Conservation (phyloP, 2,888 invertebrate species). For the Bombylius major region DNA sequence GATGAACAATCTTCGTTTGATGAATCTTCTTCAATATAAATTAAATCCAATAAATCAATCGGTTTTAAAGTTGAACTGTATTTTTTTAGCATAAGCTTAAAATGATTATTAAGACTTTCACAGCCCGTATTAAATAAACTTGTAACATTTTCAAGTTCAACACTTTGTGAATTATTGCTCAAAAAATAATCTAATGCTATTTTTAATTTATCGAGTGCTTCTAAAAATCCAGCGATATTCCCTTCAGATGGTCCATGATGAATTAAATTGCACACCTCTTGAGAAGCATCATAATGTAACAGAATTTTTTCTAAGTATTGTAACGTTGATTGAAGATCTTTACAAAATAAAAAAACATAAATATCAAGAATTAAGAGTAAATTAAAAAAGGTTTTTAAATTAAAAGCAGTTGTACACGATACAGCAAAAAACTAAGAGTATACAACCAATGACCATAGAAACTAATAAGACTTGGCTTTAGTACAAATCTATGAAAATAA, state of each 20-base stretch:
- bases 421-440: neutral
- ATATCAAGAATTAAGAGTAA: neutral
- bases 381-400: neutral
- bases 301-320: slow-evolving; percentile 85
- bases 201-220: slow-evolving; percentile 72
- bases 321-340: slow-evolving; percentile 85
- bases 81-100: slow-evolving; percentile 70
- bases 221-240: slow-evolving; percentile 46
- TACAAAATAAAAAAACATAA: neutral
- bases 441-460: too few relatives aligned
- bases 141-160: slow-evolving; percentile 87
- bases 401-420: neutral
- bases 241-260: slow-evolving; percentile 67
- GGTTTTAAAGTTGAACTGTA: slow-evolving; percentile 80
- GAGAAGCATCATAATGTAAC: slow-evolving; percentile 88
- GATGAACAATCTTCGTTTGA: slow-evolving; percentile 45
- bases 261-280: slow-evolving; percentile 77
- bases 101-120: slow-evolving; percentile 74
- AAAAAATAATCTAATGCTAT: slow-evolving; percentile 85
- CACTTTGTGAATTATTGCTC: slow-evolving; percentile 83
- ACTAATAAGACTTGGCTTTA: too few relatives aligned
- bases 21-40: slow-evolving; percentile 72
- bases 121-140: slow-evolving; percentile 63
- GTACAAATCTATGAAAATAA: too few relatives aligned
- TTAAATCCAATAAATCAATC: slow-evolving; percentile 75